Conservation (phyloP, 2,113 vertebrate genomes). For the Leucopsar rothschildi region DNA sequence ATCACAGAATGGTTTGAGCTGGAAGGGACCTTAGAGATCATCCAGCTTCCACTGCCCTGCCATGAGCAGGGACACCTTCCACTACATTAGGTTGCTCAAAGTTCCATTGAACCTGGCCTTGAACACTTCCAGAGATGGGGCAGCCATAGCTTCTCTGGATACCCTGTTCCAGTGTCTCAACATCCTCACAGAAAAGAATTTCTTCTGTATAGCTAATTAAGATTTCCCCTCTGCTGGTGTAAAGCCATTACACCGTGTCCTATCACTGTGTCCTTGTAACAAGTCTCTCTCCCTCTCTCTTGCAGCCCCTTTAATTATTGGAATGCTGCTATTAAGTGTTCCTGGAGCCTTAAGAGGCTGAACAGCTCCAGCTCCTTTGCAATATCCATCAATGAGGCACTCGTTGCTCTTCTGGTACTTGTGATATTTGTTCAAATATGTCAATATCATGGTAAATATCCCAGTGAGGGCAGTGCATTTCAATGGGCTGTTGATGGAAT, state of each 20-base stretch:
- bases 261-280: not conserved
- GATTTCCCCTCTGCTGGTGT: rapidly evolving
- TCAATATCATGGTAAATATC: not conserved
- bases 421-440: not conserved
- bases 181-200: not conserved
- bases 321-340: not conserved
- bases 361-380: not conserved
- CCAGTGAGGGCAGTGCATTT: not conserved
- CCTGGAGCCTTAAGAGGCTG: not conserved
- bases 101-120: too few relatives aligned
- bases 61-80: not conserved
- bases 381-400: not conserved
- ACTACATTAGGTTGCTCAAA: not conserved
- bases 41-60: not conserved
- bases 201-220: not conserved
- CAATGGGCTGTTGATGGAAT: not conserved
- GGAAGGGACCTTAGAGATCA: not conserved
- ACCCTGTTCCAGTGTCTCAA: not conserved
- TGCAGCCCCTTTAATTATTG: not conserved
- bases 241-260: not conserved
- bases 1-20: not conserved
- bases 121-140: not conserved
- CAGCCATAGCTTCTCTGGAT: not conserved
- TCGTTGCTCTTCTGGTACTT: not conserved
- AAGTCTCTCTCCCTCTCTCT: not conserved